Evolutionary conservation across 2,888 invertebrate species (phyloP).

Genomic region (Lochmaea capreae): DNA sequence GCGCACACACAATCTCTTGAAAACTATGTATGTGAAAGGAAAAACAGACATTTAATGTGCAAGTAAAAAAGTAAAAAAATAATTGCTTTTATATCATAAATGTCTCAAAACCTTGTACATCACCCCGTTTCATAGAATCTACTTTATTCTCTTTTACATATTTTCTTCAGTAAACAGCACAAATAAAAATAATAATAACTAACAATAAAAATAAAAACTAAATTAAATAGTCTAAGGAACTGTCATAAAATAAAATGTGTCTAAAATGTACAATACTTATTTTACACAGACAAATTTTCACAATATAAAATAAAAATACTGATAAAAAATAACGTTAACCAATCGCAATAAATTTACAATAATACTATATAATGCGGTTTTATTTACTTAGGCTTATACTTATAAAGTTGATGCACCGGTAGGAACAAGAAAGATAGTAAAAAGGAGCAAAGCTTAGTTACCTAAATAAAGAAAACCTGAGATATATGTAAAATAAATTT

Average conservation of each 20-base stretch:
- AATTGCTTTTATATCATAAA: not conserved
- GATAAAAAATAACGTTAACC: slow-evolving; percentile 5
- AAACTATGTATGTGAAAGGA: no score
- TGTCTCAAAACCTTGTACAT: not conserved
- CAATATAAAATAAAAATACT: slow-evolving; percentile 20
- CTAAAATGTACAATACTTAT: not conserved
- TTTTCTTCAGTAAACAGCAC: not conserved
- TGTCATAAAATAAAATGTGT: slow-evolving; percentile 16
- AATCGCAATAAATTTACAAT: not conserved
- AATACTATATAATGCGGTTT: not conserved
- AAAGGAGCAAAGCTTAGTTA: not conserved
- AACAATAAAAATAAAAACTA: not conserved
- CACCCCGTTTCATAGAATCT: not conserved
- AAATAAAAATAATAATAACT: not conserved
- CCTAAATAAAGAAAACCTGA: not conserved
- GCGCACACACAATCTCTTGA: no score
- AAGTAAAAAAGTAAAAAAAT: not conserved
- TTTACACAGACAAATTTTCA: not conserved
- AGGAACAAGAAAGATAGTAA: not conserved
- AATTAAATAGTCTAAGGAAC: slow-evolving; percentile 20
- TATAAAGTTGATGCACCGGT: no score
- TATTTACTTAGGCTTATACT: not conserved
- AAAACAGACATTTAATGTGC: no score
- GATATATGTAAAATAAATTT: not conserved
- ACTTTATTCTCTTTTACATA: not conserved